Base-by-base conservation (phyloP, 2,888 invertebrate species). In the Tipula helvola region DNA sequence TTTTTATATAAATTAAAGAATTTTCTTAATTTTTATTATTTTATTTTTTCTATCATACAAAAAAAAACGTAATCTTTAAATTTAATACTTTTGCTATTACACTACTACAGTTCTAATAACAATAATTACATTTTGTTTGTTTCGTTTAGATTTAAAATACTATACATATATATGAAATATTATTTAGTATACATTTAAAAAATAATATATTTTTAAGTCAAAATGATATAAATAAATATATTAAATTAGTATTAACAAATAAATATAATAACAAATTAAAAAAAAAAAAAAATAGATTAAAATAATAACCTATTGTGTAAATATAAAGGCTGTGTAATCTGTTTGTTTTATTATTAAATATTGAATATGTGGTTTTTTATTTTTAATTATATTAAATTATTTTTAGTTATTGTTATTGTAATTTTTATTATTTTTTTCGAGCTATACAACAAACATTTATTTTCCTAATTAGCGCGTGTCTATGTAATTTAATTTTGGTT, bases 301-400 rank as follows among this genome's bases (percentile, higher is more conserved):
- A 71, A 28, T 71, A 16, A 71, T 71, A 71, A 71, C 71, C 57
- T 71, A 71, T 71, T 71, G 71, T 84, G 84, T 84, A 84, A 84
- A 84, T 39, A 84, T 84, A 84, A 84, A 84, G 84, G 84, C 84
- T 84, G 84, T 84, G 84, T 84, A 84, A 84, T 84, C 41, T 84
- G 84, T 84, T 84, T 39, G 41, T 39, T 84, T 84, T 84, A 84
- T 39, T 84, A 84, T 84, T 84, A 71, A 71, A 28, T 28, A 71
- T 28, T 71, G 71, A 71, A 71, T 71, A 71, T 71, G 71, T 71
- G 18, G 52, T 18, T 71, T 71, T 71, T 71, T 71, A 71, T 71
- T 71, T 71, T 71, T 71, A 71, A 71, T 71, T 71, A 71, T 7
- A 57, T 57, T 57, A 57, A 71, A 28, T 71, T 71, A 71, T 71